These are phyloP conservation scores for Heliconius eleuchia DNA, from an alignment of 1,140 invertebrate genomes.

Conservation along the genomic window DNA sequence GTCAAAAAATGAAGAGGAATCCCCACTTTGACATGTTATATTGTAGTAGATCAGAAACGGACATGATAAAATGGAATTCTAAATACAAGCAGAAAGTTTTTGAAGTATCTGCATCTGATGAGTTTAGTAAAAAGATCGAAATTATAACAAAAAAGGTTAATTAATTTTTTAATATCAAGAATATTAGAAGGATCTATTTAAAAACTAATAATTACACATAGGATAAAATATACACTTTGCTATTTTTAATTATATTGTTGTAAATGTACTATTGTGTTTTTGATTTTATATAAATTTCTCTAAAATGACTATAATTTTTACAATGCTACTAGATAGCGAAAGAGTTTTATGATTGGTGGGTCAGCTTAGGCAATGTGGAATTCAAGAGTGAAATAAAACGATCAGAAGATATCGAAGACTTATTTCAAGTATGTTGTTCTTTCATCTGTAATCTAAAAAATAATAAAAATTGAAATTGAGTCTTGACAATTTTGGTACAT, in stretches of 20 bases:
- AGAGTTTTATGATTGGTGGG: constrained; percentile 84
- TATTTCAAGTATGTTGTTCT: constrained; percentile 65
- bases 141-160: constrained; percentile 76
- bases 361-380: constrained; percentile 75
- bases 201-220: not conserved
- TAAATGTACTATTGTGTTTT: no score
- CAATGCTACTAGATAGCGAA: constrained; percentile 70
- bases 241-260: no score
- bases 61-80: constrained; percentile 77
- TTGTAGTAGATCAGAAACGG: constrained; percentile 72
- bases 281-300: no score
- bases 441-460: not conserved
- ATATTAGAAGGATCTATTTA: not conserved
- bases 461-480: not conserved
- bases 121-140: constrained; percentile 79
- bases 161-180: not conserved
- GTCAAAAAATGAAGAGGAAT: constrained; percentile 45
- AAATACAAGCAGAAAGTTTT: constrained; percentile 71
- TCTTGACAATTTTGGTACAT: not conserved
- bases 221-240: no score
- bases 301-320: not conserved
- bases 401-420: constrained; percentile 69
- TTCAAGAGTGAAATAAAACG: constrained; percentile 76
- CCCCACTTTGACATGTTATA: constrained; percentile 71
- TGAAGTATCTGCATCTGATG: constrained; percentile 71